Conservation (phyloP, 53 echinoderm and acorn worm genomes). For the Stichopus horrens region DNA sequence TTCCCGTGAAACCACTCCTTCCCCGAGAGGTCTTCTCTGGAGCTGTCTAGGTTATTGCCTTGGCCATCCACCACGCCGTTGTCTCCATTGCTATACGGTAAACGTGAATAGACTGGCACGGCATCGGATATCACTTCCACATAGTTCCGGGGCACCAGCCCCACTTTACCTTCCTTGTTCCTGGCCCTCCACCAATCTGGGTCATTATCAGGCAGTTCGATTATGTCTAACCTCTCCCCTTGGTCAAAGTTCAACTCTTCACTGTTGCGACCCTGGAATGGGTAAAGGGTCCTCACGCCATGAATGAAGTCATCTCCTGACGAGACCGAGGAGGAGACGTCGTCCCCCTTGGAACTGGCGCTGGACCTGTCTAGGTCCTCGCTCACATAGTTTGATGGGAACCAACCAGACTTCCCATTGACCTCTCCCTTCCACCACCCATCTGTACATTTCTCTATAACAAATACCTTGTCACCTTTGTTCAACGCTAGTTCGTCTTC, state of each 20-base stretch:
- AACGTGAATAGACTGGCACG: slow-evolving; percentile 62
- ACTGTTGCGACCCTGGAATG: slow-evolving; percentile 85
- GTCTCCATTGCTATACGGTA: slow-evolving; percentile 48
- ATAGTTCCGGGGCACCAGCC: slow-evolving; percentile 95
- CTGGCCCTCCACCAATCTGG: slow-evolving; percentile 96
- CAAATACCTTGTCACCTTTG: slow-evolving; percentile 78
- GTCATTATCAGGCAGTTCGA: slow-evolving; percentile 88
- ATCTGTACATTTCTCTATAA: slow-evolving; percentile 94
- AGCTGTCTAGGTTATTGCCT: slow-evolving; percentile 5
- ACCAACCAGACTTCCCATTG: slow-evolving; percentile 85
- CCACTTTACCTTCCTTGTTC: slow-evolving; percentile 71
- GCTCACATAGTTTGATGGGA: slow-evolving; percentile 96
- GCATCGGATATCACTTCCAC: slow-evolving; percentile 72
- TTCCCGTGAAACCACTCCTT: slow-evolving; percentile 89
- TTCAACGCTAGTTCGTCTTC: slow-evolving; percentile 81
- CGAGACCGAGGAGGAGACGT: slow-evolving; percentile 41
- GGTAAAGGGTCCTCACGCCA: slow-evolving; percentile 78
- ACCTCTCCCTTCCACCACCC: slow-evolving; percentile 98
- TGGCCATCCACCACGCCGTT: slow-evolving; percentile 14
- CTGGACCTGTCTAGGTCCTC: slow-evolving; percentile 77
- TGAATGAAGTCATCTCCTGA: slow-evolving; percentile 80
- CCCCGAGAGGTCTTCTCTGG: slow-evolving; percentile 42
- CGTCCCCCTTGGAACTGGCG: slow-evolving; percentile 75
- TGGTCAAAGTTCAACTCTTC: slow-evolving; percentile 95
- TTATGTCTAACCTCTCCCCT: slow-evolving; percentile 81